Base-by-base conservation (phyloP, 2,797 vertebrate species). In the Sternarchorhynchus goeldii region DNA sequence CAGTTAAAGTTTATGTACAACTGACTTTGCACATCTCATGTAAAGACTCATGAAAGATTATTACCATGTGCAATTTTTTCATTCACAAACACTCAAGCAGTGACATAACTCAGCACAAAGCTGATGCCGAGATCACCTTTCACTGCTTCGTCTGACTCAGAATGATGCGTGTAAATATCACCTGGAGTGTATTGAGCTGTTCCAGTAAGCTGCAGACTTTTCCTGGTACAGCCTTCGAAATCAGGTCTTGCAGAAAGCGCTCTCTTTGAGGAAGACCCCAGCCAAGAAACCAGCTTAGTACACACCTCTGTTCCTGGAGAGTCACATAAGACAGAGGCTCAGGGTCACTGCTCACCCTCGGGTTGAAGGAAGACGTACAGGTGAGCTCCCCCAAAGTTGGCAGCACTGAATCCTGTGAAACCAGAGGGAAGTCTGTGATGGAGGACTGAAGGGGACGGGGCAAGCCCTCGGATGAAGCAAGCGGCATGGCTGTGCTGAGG, bases 151-250 rank as follows among this genome's bases (percentile, higher is more conserved):
- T 21, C 17, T 55, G 41, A 55, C 2, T 20, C 39, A 34, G 34
- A 45, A 17, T 21, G 41, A n/a, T 6, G 6, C 17, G 0, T 17
- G 36, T n/a, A 18, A 50, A 18, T 17, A 57, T 41, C 88, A 96
- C 93, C 89, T 94, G 93, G 53, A 97, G 93, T 60, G 93, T 93
- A 21, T 92, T 93, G 78, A 97, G 92, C 65, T 94, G 90, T 58
- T 95, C 94, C 16, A 97, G 84, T 34, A 97, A 91, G 66, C 94
- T 92, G 81, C 93, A 94, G 67, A 96, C 90, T 83, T 97, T 96
- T 77, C 95, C 95, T 0, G 95, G 95, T 5, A 96, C 95, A 4
- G 95, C 95, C 88, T 97, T 96, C 4, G 93, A 92, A 62, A 96
- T 89, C 36, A 97, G 87, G 79, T 97, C 95, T 77, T 94, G 93